phyloP scores from a whole-genome alignment of 2,888 invertebrate species.

The Chrysolina haemoptera region DNA sequence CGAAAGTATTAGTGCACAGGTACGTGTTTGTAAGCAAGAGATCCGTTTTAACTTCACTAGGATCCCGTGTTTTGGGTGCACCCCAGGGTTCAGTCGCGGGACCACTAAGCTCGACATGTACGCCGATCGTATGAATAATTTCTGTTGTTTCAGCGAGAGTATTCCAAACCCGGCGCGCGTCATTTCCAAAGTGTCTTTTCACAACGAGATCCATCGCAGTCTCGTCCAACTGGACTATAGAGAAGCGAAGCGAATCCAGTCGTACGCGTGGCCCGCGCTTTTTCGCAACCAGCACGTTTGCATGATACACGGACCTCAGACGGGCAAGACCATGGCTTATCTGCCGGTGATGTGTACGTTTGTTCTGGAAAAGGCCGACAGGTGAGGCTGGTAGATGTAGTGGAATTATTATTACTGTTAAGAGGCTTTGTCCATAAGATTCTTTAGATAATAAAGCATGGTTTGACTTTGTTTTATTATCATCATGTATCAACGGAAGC shows the following conservation, averaged over 20 bases:
- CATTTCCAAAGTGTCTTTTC: conserved; percentile 57
- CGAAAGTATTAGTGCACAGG: conserved; percentile 59
- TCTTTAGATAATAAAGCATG: no score
- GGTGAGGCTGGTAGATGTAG: conserved; percentile 30
- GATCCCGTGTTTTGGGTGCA: background rate
- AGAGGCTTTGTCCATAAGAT: no score
- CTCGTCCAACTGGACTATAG: conserved; percentile 56
- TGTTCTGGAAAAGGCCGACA: conserved; percentile 71
- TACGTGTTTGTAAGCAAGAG: conserved; percentile 29
- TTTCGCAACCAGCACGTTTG: conserved; percentile 77
- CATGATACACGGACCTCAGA: conserved; percentile 74
- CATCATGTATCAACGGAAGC: no score
- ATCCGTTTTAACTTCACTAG: background rate
- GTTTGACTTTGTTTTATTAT: no score
- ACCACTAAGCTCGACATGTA: background rate
- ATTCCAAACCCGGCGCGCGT: conserved; percentile 55
- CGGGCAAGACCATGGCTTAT: conserved; percentile 83
- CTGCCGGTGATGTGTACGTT: conserved; percentile 78
- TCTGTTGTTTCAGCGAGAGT: conserved; percentile 53
- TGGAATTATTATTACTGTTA: no score
- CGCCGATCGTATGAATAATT: background rate
- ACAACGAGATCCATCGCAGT: conserved; percentile 55
- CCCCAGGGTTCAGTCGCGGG: background rate
- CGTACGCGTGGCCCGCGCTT: conserved; percentile 81
- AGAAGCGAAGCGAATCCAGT: conserved; percentile 74